Conservation (phyloP, 2,888 invertebrate species). For the Nomada goodeniana region DNA sequence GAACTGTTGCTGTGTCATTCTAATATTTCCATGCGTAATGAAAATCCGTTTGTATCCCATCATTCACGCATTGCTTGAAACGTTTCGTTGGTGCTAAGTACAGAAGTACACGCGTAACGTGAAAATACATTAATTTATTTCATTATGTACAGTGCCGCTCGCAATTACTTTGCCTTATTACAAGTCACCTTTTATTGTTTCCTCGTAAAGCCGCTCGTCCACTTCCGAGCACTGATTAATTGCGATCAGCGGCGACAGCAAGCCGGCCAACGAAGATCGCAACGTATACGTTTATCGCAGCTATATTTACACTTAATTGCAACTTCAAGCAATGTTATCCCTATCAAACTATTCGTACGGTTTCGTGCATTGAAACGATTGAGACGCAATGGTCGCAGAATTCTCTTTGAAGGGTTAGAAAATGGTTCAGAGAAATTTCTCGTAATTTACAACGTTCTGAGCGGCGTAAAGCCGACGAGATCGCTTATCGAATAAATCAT, state of each 20-base stretch:
- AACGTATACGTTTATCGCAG: background rate
- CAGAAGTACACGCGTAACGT: too few species aligned
- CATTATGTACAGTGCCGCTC: background rate
- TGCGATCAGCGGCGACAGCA: too few species aligned
- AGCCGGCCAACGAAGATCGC: too few species aligned
- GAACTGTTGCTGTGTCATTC: background rate
- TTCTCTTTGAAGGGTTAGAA: too few species aligned
- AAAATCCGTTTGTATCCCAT: background rate
- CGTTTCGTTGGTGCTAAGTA: background rate
- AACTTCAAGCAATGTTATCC: too few species aligned
- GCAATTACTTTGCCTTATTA: background rate
- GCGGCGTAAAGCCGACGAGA: background rate
- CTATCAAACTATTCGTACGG: too few species aligned
- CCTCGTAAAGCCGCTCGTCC: background rate
- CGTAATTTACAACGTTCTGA: too few species aligned
- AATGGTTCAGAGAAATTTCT: too few species aligned
- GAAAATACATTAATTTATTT: background rate
- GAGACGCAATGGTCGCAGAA: too few species aligned
- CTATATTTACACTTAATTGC: background rate
- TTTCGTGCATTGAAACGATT: too few species aligned
- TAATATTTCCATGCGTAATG: background rate
- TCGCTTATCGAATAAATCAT: background rate
- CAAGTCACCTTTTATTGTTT: too few species aligned
- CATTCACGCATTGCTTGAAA: background rate
- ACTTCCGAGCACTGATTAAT: background rate